phyloP scores from a whole-genome alignment of 2,113 vertebrate species.

The Bos taurus region ARS-UCD2.0 NC_037339.1:15013501-15014000 shows the following conservation, averaged over 20 bases:
- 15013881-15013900: too few species aligned
- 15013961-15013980: not conserved
- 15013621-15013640: not conserved
- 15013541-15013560: not conserved
- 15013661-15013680: not conserved
- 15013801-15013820: not conserved
- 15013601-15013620: not conserved
- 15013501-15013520: not conserved
- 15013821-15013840: not conserved
- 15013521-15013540: not conserved
- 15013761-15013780: not conserved
- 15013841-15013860: not conserved
- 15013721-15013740: not conserved
- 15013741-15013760: not conserved
- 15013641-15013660: not conserved
- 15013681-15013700: not conserved
- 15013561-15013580: not conserved
- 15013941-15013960: not conserved
- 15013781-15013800: not conserved
- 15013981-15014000: not conserved
- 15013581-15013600: not conserved
- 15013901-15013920: not conserved
- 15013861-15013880: accelerated
- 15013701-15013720: not conserved
- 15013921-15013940: not conserved